Evolutionary conservation across 2,113 vertebrate species (phyloP).

Genomic region (Lepus timidus): DNA sequence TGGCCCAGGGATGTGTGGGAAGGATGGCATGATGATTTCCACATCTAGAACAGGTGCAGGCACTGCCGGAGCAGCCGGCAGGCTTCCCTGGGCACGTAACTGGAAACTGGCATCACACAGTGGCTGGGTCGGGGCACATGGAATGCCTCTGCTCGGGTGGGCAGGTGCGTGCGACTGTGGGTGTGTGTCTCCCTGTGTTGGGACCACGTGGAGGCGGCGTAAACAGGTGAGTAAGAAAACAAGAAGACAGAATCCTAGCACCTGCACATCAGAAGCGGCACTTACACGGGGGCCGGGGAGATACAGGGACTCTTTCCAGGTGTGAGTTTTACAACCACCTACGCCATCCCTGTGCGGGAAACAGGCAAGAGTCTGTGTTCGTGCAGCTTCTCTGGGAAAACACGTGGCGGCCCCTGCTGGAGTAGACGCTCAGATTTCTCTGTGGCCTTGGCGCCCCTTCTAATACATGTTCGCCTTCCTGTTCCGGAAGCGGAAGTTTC

Average conservation of each 20-base stretch:
- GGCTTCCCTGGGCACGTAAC: accelerated
- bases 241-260: neutral
- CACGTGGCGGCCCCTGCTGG: accelerated
- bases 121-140: neutral
- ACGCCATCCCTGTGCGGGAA: neutral
- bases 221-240: neutral
- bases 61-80: neutral
- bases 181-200: neutral
- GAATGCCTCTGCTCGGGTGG: neutral
- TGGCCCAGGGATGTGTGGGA: accelerated
- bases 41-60: neutral
- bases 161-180: accelerated
- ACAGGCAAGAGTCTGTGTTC: no score
- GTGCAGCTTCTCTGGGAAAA: neutral
- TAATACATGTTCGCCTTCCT: neutral
- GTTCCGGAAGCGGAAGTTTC: neutral
- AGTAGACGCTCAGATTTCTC: no score
- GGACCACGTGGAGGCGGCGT: no score
- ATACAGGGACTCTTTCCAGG: neutral
- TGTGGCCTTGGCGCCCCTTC: neutral
- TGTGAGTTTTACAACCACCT: accelerated
- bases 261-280: neutral
- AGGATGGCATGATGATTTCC: no score
- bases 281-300: neutral
- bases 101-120: accelerated